Evolutionary conservation across 2,888 invertebrate genomes (phyloP), one percentile per base, ranked within the genome.

Genomic region (Alloscopus bannaensis): DNA sequence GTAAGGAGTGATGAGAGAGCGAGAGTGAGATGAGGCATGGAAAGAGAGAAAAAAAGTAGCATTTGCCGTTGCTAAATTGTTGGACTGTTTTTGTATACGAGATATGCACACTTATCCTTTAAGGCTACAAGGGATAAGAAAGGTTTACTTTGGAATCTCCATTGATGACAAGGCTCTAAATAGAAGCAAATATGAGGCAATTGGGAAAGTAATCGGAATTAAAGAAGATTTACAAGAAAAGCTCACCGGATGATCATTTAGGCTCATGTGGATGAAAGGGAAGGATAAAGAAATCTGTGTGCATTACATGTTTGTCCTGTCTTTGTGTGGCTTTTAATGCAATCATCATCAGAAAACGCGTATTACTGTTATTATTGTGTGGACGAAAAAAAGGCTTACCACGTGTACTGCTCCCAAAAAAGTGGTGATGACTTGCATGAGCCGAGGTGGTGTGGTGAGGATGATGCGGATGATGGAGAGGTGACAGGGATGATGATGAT

Each of bases 321-420:
- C n/a, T n/a, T n/a, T n/a, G n/a, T n/a, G n/a, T n/a, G n/a, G n/a
- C n/a, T n/a, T n/a, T n/a, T n/a, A n/a, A n/a, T n/a, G n/a, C n/a
- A n/a, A n/a, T n/a, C n/a, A n/a, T n/a, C n/a, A n/a, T n/a, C 13
- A 36, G 36, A 36, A 36, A 36, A 36, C 6, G 36, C 36, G 13
- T 13, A 36, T 8, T 47, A 18, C 50, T 11, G 18, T 11, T n/a
- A 6, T 47, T 47, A 47, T 31, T n/a, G n/a, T n/a, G n/a, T n/a
- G n/a, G n/a, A n/a, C n/a, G n/a, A n/a, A n/a, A n/a, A n/a, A 20
- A 3, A 36, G 18, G 29, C 76, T 76, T 76, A 76, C 76, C 76
- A 50, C 76, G 68, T n/a, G 76, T 50, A 29, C 76, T 75, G 22
- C 75, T 68, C 3, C 76, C 76, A 52, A 76, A 76, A 22, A 76